Evolutionary conservation across 2,888 invertebrate genomes (phyloP).

Genomic region (Ennomos fuscantarius): DNA sequence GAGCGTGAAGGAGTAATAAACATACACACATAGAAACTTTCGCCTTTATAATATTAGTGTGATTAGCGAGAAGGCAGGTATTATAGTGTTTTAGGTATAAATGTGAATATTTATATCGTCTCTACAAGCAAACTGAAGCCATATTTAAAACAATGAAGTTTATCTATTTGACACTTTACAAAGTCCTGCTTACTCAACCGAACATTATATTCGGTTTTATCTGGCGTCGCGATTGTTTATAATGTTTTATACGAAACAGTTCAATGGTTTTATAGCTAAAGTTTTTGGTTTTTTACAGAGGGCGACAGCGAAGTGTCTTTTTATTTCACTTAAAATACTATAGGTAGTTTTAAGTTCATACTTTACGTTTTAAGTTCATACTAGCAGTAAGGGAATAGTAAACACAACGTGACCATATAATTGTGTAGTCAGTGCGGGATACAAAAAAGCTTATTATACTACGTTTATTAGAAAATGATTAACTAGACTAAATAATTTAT

Average conservation of each 20-base stretch:
- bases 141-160: constrained; percentile 15
- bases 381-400: background rate
- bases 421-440: too few relatives aligned
- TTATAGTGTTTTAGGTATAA: too few relatives aligned
- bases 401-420: too few relatives aligned
- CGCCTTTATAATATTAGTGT: too few relatives aligned
- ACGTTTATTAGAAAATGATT: too few relatives aligned
- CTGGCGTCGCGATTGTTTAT: constrained; percentile 59
- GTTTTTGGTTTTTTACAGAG: constrained; percentile 63
- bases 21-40: too few relatives aligned
- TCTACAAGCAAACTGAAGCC: constrained; percentile 16
- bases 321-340: constrained; percentile 47
- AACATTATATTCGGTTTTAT: constrained; percentile 45
- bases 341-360: too few relatives aligned
- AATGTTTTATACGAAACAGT: constrained; percentile 76
- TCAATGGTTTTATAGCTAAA: constrained; percentile 77
- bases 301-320: constrained; percentile 59
- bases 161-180: constrained; percentile 32
- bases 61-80: too few relatives aligned
- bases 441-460: too few relatives aligned
- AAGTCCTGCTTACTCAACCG: constrained; percentile 38
- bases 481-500: too few relatives aligned
- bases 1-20: too few relatives aligned
- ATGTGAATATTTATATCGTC: too few relatives aligned
- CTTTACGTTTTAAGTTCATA: background rate